Conservation (phyloP, 2,797 vertebrate species). For the Mycteria americana region DNA sequence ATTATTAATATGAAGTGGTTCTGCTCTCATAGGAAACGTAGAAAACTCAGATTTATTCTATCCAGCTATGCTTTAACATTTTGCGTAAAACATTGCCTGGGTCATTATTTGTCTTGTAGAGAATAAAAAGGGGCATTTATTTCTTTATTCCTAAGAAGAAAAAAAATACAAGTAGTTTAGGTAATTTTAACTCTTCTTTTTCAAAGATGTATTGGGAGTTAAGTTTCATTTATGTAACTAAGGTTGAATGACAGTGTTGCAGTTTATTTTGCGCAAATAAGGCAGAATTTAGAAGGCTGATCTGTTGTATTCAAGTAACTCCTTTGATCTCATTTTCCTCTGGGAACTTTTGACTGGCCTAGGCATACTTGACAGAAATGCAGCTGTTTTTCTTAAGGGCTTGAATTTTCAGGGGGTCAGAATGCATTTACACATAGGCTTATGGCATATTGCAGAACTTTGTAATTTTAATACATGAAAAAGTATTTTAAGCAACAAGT, state of each 20-base stretch:
- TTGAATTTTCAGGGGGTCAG: background rate
- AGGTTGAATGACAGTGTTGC: background rate
- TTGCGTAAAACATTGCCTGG: background rate
- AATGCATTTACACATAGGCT: background rate
- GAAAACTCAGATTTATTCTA: background rate
- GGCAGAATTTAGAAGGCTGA: background rate
- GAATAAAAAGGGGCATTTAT: background rate
- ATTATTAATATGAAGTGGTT: background rate
- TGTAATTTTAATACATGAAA: background rate
- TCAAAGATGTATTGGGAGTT: background rate
- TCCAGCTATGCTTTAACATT: background rate
- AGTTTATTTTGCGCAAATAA: background rate
- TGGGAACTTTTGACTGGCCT: background rate
- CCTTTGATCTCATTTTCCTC: slow-evolving; percentile 8
- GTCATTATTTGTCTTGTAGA: background rate
- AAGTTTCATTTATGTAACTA: background rate
- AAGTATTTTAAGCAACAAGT: background rate
- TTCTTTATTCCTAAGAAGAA: background rate
- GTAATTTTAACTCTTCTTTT: background rate
- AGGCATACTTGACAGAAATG: background rate
- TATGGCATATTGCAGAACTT: background rate
- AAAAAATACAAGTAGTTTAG: background rate
- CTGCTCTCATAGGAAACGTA: background rate
- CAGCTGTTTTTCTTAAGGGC: background rate
- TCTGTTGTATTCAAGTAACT: background rate